Base-by-base conservation (phyloP, 2,797 vertebrate genomes). In the Masticophis lateralis region DNA sequence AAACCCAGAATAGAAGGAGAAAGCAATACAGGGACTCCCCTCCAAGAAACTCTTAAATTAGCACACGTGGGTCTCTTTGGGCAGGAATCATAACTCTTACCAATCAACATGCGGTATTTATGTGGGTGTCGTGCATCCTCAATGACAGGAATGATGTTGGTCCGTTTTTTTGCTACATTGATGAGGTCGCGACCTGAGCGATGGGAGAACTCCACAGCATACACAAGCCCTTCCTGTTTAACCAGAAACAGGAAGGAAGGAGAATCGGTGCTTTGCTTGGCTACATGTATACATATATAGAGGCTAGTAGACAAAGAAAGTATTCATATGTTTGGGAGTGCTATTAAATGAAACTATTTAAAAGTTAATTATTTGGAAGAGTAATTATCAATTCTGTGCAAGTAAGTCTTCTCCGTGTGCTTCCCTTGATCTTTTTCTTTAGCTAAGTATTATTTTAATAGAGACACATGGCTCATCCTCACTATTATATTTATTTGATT, bases 111-210 rank as follows among this genome's bases (percentile, higher is more conserved):
- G 94, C 99, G 98, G 96, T 99, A 99, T 91, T 99, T 99, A 97
- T 99, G 99, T 0, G 99, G 99, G 95, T 99, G 99, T 0, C 99
- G 97, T 1, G 99, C 99, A 1, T 99, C 99, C 95, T 99, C 99
- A 0, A 99, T 99, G 92, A 99, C 99, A 0, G 99, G 99, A 95
- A 99, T 99, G 88, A 99, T 99, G 96, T 99, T 99, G 66, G 99
- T 99, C 60, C 99, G 98, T 94, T 99, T 99, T 96, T 99, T 99
- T 20, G 99, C 99, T 92, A 99, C 98, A 0, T 99, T 99, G 87
- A 99, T 98, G 88, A 99, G 98, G 94, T 99, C 99, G 8, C 99
- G 98, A n/a, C 99, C 99, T 0, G 99, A 99, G 51, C 99, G 98
- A 94, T 99, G 99, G 11, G 99, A 99, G 74, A 99, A 99, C 95